Percentiles rank a stretch among this genome's conserved stretches.
Conservation (phyloP, 1,140 invertebrate species). For the Pseudobourletiella spinata region DNA sequence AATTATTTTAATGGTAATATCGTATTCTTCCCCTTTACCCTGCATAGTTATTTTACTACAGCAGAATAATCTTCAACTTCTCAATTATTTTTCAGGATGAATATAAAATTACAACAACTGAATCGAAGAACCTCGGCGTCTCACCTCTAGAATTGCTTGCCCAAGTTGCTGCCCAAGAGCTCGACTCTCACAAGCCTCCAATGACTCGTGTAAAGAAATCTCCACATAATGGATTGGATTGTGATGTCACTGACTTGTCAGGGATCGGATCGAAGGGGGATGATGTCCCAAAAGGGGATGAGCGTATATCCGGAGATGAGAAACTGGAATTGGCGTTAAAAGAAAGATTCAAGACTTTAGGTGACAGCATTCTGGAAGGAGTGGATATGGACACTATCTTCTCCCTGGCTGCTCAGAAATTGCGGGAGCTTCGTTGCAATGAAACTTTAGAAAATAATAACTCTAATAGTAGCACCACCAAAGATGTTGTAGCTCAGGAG, state of each 20-base stretch:
- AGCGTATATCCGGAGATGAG: too few relatives aligned
- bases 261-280: neutral
- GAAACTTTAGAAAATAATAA: neutral
- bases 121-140: too few relatives aligned
- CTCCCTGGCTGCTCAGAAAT: slow-evolving; percentile 2
- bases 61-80: too few relatives aligned
- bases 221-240: neutral
- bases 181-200: neutral
- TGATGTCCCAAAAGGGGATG: neutral
- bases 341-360: neutral
- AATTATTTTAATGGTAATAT: too few relatives aligned
- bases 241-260: too few relatives aligned
- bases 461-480: too few relatives aligned
- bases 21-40: too few relatives aligned
- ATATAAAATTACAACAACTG: too few relatives aligned
- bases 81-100: too few relatives aligned
- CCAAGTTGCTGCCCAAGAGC: neutral
- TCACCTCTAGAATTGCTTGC: neutral
- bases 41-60: too few relatives aligned
- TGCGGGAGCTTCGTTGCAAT: neutral
- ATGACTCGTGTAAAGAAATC: neutral
- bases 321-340: neutral
- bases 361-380: neutral
- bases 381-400: neutral
- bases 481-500: too few relatives aligned